Evolutionary conservation across 2,113 vertebrate genomes (phyloP).

Genomic region (Ceuthmochares aereus): DNA sequence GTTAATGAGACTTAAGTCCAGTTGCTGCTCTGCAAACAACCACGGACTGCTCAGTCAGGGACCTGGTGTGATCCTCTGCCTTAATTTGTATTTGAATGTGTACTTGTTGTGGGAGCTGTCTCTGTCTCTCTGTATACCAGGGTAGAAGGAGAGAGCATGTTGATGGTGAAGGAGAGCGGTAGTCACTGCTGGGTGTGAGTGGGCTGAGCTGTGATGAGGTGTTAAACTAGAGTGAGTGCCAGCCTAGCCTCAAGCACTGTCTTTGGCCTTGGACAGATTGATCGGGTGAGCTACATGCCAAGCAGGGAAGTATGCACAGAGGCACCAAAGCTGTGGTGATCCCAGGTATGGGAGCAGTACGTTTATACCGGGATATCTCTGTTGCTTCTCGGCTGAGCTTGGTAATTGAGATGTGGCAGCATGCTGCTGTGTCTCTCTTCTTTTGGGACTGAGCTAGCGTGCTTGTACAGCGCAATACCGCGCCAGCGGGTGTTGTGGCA

Average conservation of each 20-base stretch:
- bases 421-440: not conserved
- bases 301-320: not conserved
- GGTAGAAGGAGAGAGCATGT: not conserved
- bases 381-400: not conserved
- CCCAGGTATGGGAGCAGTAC: accelerated
- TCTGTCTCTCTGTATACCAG: accelerated
- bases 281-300: accelerated
- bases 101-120: not conserved
- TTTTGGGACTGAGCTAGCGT: not conserved
- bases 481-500: accelerated
- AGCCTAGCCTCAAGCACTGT: not conserved
- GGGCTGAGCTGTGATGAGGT: accelerated
- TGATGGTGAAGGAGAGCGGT: not conserved
- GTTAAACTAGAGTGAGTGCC: not conserved
- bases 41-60: not conserved
- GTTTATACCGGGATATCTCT: not conserved
- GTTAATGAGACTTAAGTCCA: not conserved
- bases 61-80: not conserved
- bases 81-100: not conserved
- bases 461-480: accelerated
- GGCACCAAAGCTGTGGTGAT: not conserved
- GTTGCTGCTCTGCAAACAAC: not conserved
- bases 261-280: not conserved
- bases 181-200: accelerated
- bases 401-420: not conserved